phyloP scores from a whole-genome alignment of 2,113 vertebrate genomes.

The Ceratotherium simum region DNA sequence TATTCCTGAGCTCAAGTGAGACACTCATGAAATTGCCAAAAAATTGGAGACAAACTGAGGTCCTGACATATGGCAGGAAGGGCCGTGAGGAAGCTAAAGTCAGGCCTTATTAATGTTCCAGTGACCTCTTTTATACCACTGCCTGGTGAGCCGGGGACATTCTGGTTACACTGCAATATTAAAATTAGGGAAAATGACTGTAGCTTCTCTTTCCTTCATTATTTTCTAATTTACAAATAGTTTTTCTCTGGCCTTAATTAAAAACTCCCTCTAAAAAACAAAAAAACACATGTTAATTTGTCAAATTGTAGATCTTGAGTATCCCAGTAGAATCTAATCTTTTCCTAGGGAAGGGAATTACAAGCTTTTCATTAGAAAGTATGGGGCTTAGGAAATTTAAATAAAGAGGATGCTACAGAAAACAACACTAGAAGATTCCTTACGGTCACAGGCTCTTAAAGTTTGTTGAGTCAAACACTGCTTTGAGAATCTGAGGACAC shows the following conservation, averaged over 20 bases:
- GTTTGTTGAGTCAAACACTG: background rate
- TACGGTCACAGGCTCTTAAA: background rate
- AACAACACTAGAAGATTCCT: background rate
- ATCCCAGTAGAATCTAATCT: background rate
- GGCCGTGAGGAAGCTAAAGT: background rate
- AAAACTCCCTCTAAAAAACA: background rate
- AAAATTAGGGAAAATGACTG: background rate
- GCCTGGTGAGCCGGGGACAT: background rate
- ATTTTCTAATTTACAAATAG: constrained; percentile 20
- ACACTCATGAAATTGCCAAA: background rate
- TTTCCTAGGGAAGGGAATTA: background rate
- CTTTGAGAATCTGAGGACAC: background rate
- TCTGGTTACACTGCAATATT: background rate
- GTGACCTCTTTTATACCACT: background rate
- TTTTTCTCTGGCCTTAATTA: background rate
- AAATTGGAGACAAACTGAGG: background rate
- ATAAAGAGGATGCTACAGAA: background rate
- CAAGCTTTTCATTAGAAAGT: background rate
- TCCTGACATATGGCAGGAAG: background rate
- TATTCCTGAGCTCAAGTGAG: background rate
- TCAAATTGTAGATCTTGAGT: background rate
- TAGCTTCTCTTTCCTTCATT: background rate
- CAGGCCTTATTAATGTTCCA: background rate
- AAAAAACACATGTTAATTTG: background rate
- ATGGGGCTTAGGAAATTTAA: background rate